Evolutionary conservation across 1,140 invertebrate species (phyloP).

Genomic region (Halictus rubicundus): DNA sequence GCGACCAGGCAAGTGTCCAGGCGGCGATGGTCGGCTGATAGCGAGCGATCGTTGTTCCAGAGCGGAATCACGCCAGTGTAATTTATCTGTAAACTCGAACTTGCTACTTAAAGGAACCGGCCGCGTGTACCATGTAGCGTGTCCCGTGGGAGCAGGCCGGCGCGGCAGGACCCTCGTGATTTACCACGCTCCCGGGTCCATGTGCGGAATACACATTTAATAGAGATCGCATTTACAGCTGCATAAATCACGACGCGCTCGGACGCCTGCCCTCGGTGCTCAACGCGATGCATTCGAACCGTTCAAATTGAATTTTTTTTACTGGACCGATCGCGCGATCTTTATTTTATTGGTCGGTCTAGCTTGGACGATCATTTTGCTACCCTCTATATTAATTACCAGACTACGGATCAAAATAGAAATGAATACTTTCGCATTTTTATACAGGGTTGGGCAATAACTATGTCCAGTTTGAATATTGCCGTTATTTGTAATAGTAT

Average conservation of each 20-base stretch:
- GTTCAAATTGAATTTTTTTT: too few species aligned
- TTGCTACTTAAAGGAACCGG: constrained; percentile 40
- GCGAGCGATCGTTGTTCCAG: background rate
- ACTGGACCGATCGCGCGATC: too few species aligned
- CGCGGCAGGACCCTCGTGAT: constrained; percentile 46
- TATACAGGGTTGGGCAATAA: too few species aligned
- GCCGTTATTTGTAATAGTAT: too few species aligned
- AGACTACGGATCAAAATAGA: too few species aligned
- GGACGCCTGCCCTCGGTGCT: background rate
- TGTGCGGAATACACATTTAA: constrained; percentile 47
- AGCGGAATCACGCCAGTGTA: constrained; percentile 14
- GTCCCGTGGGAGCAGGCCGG: constrained; percentile 12
- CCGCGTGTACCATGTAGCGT: constrained; percentile 1
- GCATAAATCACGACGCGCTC: constrained; percentile 42
- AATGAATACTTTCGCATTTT: too few species aligned
- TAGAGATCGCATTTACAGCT: constrained; percentile 52
- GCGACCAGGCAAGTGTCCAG: background rate
- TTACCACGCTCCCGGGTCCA: constrained; percentile 27
- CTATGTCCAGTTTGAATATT: too few species aligned
- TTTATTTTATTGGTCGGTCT: too few species aligned
- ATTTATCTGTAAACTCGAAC: constrained; percentile 52
- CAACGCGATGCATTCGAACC: background rate
- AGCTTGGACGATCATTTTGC: too few species aligned
- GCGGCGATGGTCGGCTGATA: background rate
- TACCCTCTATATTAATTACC: too few species aligned